Evolutionary conservation across 2,797 vertebrate genomes (phyloP).

Genomic region (Taenioides sp.): DNA sequence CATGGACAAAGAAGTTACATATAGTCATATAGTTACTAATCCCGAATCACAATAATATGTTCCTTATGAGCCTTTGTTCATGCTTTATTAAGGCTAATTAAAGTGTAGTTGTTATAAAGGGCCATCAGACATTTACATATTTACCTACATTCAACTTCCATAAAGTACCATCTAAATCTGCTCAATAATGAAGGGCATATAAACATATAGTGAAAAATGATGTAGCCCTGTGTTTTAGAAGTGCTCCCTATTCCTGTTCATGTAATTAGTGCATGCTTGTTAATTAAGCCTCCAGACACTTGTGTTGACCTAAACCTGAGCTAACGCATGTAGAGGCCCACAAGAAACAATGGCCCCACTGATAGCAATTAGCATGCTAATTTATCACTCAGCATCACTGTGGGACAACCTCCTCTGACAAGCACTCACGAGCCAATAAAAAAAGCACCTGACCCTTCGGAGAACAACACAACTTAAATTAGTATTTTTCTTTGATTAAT

Average conservation of each 20-base stretch:
- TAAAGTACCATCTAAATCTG: not conserved
- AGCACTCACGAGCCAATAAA: constrained; percentile 45
- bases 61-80: too few species aligned
- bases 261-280: constrained; percentile 68
- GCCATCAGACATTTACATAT: not conserved
- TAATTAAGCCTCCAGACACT: constrained; percentile 77
- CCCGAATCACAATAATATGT: too few species aligned
- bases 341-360: constrained; percentile 69
- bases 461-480: not conserved
- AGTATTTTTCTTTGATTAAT: constrained; percentile 4
- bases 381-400: constrained; percentile 68
- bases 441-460: constrained; percentile 11
- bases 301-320: constrained; percentile 73
- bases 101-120: not conserved
- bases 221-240: constrained; percentile 5
- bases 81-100: not conserved
- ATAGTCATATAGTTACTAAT: too few species aligned
- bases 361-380: constrained; percentile 76
- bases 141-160: not conserved
- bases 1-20: too few species aligned
- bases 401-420: constrained; percentile 43
- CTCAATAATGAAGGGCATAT: not conserved
- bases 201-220: constrained; percentile 3
- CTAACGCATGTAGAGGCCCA: constrained; percentile 72
- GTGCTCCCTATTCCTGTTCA: constrained; percentile 45